A percentile compares a stretch with the other conserved stretches of the same genome.
Conservation (phyloP, 2,888 invertebrate genomes). For the Cenopis cana region DNA sequence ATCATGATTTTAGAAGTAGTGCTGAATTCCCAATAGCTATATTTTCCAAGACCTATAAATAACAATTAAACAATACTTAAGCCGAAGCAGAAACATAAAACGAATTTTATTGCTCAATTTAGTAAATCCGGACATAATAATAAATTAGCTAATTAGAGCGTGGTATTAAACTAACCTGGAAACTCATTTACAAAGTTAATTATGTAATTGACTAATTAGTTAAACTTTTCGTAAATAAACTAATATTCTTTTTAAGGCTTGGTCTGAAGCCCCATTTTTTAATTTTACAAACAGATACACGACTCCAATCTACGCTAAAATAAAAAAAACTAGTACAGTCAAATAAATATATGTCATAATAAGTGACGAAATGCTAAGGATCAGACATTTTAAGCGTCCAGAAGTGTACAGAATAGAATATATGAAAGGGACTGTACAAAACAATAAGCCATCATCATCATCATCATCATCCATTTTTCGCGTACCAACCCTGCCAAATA, state of each 20-base stretch:
- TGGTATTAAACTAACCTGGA: slow-evolving; percentile 6
- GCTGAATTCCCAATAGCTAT: neutral
- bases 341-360: too few relatives aligned
- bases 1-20: neutral
- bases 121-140: slow-evolving; percentile 22
- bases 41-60: slow-evolving; percentile 15
- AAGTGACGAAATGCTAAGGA: too few relatives aligned
- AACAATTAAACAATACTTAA: slow-evolving; percentile 9
- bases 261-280: too few relatives aligned
- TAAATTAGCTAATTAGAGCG: slow-evolving; percentile 31
- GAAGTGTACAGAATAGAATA: too few relatives aligned
- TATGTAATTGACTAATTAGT: neutral
- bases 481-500: neutral
- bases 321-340: too few relatives aligned
- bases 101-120: slow-evolving; percentile 32
- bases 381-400: too few relatives aligned
- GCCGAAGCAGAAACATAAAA: slow-evolving; percentile 18
- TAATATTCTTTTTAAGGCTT: too few relatives aligned
- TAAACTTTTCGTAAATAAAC: too few relatives aligned
- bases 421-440: too few relatives aligned
- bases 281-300: too few relatives aligned
- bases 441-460: too few relatives aligned
- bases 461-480: neutral
- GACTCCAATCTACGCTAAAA: too few relatives aligned
- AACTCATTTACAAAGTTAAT: slow-evolving; percentile 20